Evolutionary conservation across 2,888 invertebrate genomes (phyloP), one percentile per base, ranked within the genome.

Genomic region (Pachliopta kotzebuea): DNA sequence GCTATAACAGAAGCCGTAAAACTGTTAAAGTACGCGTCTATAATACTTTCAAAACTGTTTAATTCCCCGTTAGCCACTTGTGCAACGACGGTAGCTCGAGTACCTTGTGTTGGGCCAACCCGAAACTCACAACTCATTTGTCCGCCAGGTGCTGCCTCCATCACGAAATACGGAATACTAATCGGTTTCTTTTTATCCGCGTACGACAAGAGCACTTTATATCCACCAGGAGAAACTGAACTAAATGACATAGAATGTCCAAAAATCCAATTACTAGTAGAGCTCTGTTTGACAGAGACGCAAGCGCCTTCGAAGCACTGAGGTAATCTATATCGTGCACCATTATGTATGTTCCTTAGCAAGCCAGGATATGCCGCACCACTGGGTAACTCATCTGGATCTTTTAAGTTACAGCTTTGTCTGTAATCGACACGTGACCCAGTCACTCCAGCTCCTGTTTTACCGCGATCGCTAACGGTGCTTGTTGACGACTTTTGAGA

Each of bases 241-340:
- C 92, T 92, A 65, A 91, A 90, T 0, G 88, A 79, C 66, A 91
- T 68, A 0, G 85, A 82, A 70, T 90, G 91, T 0, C 91, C 91
- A 52, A 90, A 68, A 23, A 88, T 75, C 87, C 90, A 89, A 71
- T 89, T 89, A 63, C 71, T 78, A 6, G 63, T 74, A 0, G 84
- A 72, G 65, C 75, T 79, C 67, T 90, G 90, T 68, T 88, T 89
- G 6, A 91, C 77, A 18, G 87, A 86, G 20, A 91, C 77, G 68
- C 74, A 76, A 20, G 81, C 90, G 26, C 92, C 92, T 74, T 92
- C 91, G 66, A 92, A 92, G 70, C 92, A 92, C 72, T 90, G 93
- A 42, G 85, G 92, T 68, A 85, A 69, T 66, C 90, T 76, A 69
- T 85, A 84, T 24, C 90, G 82, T 0, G 91, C 86, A 4, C 87